Evolutionary conservation across 2,113 vertebrate species (phyloP).

Genomic region (Dunckerocampus dactyliophorus): DNA sequence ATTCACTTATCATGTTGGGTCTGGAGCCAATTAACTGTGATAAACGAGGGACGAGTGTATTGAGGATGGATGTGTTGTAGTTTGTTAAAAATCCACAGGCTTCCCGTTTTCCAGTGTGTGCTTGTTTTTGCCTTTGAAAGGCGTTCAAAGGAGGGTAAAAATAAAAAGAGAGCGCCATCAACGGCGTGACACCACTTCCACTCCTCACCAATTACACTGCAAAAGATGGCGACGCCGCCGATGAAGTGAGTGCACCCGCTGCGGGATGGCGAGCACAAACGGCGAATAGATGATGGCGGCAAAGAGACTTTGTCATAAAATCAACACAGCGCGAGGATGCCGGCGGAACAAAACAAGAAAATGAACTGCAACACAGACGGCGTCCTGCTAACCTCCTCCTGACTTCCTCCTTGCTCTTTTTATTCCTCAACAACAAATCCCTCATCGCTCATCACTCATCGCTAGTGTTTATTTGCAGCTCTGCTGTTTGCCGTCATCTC

Average conservation of each 20-base stretch:
- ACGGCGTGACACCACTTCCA: constrained; percentile 27
- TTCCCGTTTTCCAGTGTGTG: neutral
- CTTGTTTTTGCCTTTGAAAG: constrained; percentile 3
- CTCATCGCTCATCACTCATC: too few relatives aligned
- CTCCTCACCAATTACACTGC: constrained; percentile 53
- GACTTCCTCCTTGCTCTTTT: constrained; percentile 30
- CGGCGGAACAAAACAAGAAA: neutral
- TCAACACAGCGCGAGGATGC: too few relatives aligned
- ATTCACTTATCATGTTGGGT: too few relatives aligned
- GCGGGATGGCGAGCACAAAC: neutral
- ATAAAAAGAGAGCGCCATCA: constrained; percentile 10
- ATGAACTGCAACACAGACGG: neutral
- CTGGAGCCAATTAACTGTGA: too few relatives aligned
- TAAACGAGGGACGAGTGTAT: neutral
- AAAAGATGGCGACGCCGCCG: constrained; percentile 19
- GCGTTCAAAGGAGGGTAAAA: constrained; percentile 13
- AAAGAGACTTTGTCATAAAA: neutral
- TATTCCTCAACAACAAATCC: constrained; percentile 38
- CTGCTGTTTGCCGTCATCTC: constrained; percentile 58
- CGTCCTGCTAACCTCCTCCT: constrained; percentile 7
- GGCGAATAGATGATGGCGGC: neutral
- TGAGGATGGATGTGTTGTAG: neutral
- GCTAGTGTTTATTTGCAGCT: neutral
- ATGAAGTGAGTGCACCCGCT: neutral
- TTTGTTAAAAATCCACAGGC: constrained; percentile 3